Evolutionary conservation across 2,113 vertebrate species (phyloP).

Genomic region (Climacteris rufus): DNA sequence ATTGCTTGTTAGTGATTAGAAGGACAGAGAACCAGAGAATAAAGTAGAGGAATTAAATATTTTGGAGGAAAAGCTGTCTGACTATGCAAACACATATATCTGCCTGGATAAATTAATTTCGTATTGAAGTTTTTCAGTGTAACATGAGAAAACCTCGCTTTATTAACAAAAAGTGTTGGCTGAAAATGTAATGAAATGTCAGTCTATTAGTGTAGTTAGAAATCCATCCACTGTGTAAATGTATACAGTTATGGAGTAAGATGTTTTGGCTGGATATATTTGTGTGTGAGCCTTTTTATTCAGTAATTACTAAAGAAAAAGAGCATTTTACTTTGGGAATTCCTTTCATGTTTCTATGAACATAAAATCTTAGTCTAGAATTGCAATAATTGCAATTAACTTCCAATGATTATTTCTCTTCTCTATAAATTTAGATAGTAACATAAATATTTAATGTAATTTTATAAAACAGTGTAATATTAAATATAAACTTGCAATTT

Average conservation of each 20-base stretch:
- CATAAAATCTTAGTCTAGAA: background rate
- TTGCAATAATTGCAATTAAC: background rate
- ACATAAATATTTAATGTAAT: background rate
- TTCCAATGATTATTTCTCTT: background rate
- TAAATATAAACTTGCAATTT: background rate
- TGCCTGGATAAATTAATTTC: background rate
- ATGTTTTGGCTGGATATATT: background rate
- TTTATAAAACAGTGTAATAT: background rate
- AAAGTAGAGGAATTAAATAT: background rate
- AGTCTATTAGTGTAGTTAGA: background rate
- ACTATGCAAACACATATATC: background rate
- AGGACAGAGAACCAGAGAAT: background rate
- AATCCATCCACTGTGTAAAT: background rate
- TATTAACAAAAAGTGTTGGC: background rate
- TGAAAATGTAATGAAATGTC: background rate
- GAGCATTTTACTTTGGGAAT: background rate
- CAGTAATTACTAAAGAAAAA: background rate
- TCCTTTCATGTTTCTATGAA: background rate
- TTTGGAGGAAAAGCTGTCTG: background rate
- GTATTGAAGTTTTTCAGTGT: background rate
- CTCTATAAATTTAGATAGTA: background rate
- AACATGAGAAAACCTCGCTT: background rate
- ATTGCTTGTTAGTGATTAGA: background rate
- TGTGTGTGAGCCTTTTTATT: background rate
- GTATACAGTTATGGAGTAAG: background rate